A percentile compares a stretch with the other conserved stretches of the same genome.
Conservation (phyloP, 1,140 invertebrate species). For the Musca domestica region DNA sequence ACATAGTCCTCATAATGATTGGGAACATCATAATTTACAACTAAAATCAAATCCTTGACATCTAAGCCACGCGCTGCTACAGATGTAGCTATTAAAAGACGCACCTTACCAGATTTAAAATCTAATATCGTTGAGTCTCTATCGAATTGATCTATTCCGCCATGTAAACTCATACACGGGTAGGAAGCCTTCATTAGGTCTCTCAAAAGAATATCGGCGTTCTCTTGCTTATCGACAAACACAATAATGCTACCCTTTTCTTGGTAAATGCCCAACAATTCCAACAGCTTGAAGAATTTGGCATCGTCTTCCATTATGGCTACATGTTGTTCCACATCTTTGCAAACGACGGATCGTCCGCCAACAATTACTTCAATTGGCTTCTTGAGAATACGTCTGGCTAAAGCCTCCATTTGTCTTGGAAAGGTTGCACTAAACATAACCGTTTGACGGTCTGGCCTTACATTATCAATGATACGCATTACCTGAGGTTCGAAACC, state of each 20-base stretch:
- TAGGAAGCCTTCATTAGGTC: constrained; percentile 97
- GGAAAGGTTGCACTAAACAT: constrained; percentile 99
- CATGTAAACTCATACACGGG: constrained; percentile 94
- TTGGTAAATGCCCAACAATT: constrained; percentile 92
- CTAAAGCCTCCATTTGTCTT: constrained; percentile 97
- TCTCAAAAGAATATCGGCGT: constrained; percentile 90
- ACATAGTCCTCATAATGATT: constrained; percentile 99
- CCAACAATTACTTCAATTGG: constrained; percentile 99
- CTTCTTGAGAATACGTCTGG: constrained; percentile 86
- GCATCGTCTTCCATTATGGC: constrained; percentile 93
- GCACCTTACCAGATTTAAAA: constrained; percentile 92
- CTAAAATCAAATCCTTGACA: constrained; percentile 96
- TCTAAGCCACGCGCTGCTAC: constrained; percentile 96
- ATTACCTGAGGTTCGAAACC: constrained; percentile 99
- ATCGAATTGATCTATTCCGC: constrained; percentile 98
- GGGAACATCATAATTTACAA: constrained; percentile 99
- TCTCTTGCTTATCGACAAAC: constrained; percentile 99
- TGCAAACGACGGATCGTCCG: constrained; percentile 95
- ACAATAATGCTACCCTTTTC: constrained; percentile 92
- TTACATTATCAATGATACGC: constrained; percentile 95
- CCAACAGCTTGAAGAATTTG: constrained; percentile 96
- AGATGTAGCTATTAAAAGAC: constrained; percentile 86
- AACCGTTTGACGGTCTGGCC: constrained; percentile 96
- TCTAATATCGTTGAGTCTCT: constrained; percentile 96
- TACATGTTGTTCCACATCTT: constrained; percentile 96